Evolutionary conservation across 2,113 vertebrate species (phyloP).

Genomic region (Chionodraco myersi): DNA sequence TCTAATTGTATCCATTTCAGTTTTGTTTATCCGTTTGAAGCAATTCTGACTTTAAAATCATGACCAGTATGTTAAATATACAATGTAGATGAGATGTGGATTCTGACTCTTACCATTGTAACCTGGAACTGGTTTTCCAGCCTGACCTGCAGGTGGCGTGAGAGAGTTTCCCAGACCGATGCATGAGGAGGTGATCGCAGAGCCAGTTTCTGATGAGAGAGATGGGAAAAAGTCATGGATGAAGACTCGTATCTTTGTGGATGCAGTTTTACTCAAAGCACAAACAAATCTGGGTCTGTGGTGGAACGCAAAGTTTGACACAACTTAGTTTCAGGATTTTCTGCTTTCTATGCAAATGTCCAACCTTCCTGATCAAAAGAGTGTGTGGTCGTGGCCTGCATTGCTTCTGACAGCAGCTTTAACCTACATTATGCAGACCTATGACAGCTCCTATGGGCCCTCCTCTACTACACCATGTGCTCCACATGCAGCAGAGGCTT

Average conservation of each 20-base stretch:
- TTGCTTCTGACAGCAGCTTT: conserved; percentile 33
- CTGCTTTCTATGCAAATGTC: neutral
- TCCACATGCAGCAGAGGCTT: conserved; percentile 40
- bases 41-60: neutral
- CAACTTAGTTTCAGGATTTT: neutral
- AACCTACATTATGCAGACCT: conserved; percentile 65
- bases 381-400: neutral
- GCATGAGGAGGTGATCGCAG: conserved; percentile 92
- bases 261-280: neutral
- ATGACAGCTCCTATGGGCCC: conserved; percentile 67
- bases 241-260: neutral
- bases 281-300: neutral
- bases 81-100: neutral
- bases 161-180: conserved; percentile 91
- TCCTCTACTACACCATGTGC: conserved; percentile 20
- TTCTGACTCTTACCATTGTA: conserved; percentile 88
- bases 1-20: neutral
- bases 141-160: conserved; percentile 91
- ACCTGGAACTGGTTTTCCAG: conserved; percentile 94
- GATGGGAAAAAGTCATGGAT: conserved; percentile 1
- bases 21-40: neutral
- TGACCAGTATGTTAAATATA: neutral
- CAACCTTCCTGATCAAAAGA: conserved; percentile 5
- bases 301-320: neutral
- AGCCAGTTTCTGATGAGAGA: conserved; percentile 90